phyloP scores from a whole-genome alignment of 1,140 invertebrate genomes.

The Calycopis cecrops region DNA sequence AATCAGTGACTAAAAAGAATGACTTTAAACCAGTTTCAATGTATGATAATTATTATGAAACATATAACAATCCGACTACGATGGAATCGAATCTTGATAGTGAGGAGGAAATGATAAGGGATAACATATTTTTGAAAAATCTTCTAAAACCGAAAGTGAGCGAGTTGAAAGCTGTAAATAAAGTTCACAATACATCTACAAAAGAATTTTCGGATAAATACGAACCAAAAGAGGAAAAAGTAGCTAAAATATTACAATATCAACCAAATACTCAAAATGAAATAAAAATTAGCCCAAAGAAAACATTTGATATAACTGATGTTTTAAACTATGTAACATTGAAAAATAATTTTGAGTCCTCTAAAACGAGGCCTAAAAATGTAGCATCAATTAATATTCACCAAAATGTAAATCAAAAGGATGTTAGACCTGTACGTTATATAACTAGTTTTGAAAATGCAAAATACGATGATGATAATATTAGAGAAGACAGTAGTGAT shows the following conservation, averaged over 20 bases:
- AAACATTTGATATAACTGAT: constrained; percentile 44
- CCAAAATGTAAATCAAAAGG: constrained; percentile 28
- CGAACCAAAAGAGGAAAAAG: constrained; percentile 36
- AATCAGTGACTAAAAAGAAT: constrained; percentile 22
- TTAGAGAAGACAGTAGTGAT: constrained; percentile 26
- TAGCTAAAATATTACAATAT: constrained; percentile 36
- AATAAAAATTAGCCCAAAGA: constrained; percentile 39
- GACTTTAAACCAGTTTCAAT: constrained; percentile 40
- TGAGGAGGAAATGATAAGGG: constrained; percentile 38
- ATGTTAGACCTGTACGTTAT: constrained; percentile 22
- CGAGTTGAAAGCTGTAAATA: constrained; percentile 25
- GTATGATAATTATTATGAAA: constrained; percentile 23
- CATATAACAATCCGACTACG: constrained; percentile 11
- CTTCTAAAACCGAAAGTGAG: constrained; percentile 33
- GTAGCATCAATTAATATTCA: constrained; percentile 24
- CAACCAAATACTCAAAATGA: constrained; percentile 41
- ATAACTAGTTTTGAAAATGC: constrained; percentile 24
- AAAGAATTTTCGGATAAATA: constrained; percentile 20
- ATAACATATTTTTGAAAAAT: constrained; percentile 56
- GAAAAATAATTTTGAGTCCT: constrained; percentile 60
- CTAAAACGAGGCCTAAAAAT: constrained; percentile 44
- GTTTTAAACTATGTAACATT: constrained; percentile 50
- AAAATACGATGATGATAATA: constrained; percentile 22
- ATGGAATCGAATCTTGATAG: constrained; percentile 32
- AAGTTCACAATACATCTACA: constrained; percentile 18